These are phyloP conservation scores for Anser cygnoides DNA, from an alignment of 2,113 vertebrate genomes.

Conservation along the genomic window DNA sequence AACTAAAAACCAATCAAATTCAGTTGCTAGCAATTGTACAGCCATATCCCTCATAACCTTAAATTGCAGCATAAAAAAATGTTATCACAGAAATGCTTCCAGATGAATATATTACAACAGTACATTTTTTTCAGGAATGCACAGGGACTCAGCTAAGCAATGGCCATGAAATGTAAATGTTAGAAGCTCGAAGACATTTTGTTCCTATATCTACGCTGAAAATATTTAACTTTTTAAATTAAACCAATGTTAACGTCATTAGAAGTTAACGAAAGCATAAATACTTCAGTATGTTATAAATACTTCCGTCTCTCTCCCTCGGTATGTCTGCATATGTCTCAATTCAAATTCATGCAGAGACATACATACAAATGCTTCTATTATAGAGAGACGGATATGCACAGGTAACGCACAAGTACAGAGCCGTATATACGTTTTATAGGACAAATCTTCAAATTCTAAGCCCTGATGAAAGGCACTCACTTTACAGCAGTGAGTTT, in stretches of 20 bases:
- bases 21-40: background rate
- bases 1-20: background rate
- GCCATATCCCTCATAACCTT: background rate
- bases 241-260: background rate
- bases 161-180: background rate
- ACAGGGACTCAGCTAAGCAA: background rate
- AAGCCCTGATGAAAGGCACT: background rate
- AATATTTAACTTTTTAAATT: background rate
- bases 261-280: background rate
- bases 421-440: background rate
- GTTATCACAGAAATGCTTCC: background rate
- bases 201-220: background rate
- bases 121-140: background rate
- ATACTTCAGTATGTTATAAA: background rate
- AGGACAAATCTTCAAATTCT: background rate
- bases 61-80: background rate
- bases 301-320: background rate
- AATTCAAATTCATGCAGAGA: background rate
- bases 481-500: background rate
- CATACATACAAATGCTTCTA: background rate
- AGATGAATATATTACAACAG: background rate
- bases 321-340: rapidly evolving
- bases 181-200: background rate
- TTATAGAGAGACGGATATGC: background rate
- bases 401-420: background rate